These are phyloP conservation scores for Mastacembelus armatus DNA, from an alignment of 2,797 vertebrate species.

Conservation along the genomic window DNA sequence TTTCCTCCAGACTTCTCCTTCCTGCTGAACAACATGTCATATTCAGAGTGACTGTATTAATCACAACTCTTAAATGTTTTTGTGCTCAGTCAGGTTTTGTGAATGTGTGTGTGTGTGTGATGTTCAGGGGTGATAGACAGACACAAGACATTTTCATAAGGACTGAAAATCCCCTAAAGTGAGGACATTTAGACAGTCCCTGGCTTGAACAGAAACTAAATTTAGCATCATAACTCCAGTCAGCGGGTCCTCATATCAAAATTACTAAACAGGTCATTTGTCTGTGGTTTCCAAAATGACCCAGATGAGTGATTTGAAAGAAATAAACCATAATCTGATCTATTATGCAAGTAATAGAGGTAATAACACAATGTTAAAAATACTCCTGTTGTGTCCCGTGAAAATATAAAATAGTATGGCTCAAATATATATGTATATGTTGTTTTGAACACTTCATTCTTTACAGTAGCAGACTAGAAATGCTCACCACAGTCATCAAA, in stretches of 20 bases:
- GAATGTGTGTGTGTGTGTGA: conserved; percentile 7
- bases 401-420: too few relatives aligned
- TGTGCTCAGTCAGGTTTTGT: conserved; percentile 10
- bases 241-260: background rate
- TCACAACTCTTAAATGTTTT: conserved; percentile 12
- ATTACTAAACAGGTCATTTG: background rate
- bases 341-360: background rate
- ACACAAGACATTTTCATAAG: conserved; percentile 28
- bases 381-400: background rate
- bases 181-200: background rate
- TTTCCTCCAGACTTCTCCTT: conserved; percentile 57
- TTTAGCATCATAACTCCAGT: background rate
- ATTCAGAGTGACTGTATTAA: background rate
- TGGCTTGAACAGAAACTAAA: background rate
- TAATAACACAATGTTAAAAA: background rate
- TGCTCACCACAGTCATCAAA: background rate
- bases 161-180: conserved; percentile 33
- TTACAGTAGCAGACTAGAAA: too few relatives aligned
- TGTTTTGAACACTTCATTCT: too few relatives aligned
- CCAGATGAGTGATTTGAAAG: background rate
- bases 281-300: conserved; percentile 10
- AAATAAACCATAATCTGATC: background rate
- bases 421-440: too few relatives aligned
- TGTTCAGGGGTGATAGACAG: background rate
- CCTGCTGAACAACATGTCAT: conserved; percentile 11